Base-by-base conservation (phyloP, 2,113 vertebrate species). In the Thunnus thynnus region DNA sequence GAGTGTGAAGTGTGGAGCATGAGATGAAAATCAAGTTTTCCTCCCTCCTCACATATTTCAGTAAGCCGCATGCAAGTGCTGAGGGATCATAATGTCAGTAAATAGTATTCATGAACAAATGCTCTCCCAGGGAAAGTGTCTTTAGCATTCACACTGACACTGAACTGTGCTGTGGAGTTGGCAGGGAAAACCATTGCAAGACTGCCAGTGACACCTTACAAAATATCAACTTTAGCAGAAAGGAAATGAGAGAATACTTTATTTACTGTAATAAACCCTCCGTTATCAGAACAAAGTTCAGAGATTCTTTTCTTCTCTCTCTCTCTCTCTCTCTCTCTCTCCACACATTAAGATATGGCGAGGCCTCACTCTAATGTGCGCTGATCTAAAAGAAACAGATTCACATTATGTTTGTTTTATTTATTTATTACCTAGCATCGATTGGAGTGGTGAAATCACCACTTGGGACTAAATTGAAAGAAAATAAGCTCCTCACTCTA, bases 71-170 rank as follows among this genome's bases (percentile, higher is more conserved):
- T 78, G 77, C 55, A 80, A 74, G 78, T 71, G 80, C 79, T 85
- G 78, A 76, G 72, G 71, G 88, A 92, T 89, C 84, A 65, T 86
- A 83, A 93, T 91, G 88, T 91, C 84, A 89, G 87, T 81, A 93
- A 91, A 94, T 90, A 86, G 76, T 89, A 84, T 92, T 90, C 82
- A 89, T 90, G 78, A 91, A 83, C 72, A 86, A 83, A 85, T 72
- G 81, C 58, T 86, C 72, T 70, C 62, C 16, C 14, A 76, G 72
- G 78, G 27, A 82, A 67, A 72, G 61, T 68, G 65, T 69, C 84
- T 84, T 78, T 61, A 72, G 71, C 51, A 83, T 78, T 86, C 70
- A 50, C 50, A 70, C 78, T 68, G 52, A 60, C 63, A 25, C 76
- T 63, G 48, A 78, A 82, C 69, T 4, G n/a, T 52, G 4, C 25